A percentile compares a stretch with the other conserved stretches of the same genome.
Conservation (phyloP, 2,888 invertebrate species). For the Brenthis daphne region DNA sequence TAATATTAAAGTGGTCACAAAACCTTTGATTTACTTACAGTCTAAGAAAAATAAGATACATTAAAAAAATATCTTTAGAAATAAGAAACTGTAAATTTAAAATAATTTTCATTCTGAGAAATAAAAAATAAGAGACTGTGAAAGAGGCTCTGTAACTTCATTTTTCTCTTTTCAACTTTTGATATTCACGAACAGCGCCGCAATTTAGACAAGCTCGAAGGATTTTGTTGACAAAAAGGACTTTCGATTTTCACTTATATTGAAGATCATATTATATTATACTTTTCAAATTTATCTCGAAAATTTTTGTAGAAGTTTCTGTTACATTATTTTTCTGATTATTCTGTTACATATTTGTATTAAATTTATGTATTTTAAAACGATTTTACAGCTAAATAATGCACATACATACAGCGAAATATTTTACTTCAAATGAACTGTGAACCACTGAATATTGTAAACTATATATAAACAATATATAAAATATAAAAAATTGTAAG, state of each 20-base stretch:
- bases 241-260: conserved; percentile 16
- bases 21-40: too few relatives aligned
- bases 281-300: not conserved
- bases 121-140: conserved; percentile 16
- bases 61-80: conserved; percentile 1
- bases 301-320: not conserved
- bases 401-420: too few relatives aligned
- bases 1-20: too few relatives aligned
- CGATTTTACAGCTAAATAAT: too few relatives aligned
- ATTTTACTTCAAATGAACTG: too few relatives aligned
- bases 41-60: not conserved
- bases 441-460: too few relatives aligned
- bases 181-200: conserved; percentile 23
- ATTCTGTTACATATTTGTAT: too few relatives aligned
- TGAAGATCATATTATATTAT: conserved; percentile 3
- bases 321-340: not conserved
- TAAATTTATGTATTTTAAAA: too few relatives aligned
- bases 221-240: conserved; percentile 21
- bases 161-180: conserved; percentile 18
- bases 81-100: conserved; percentile 3
- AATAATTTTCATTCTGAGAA: conserved; percentile 10
- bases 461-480: too few relatives aligned
- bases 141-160: conserved; percentile 17
- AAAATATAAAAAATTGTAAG: too few relatives aligned
- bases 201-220: conserved; percentile 22